Evolutionary conservation across 2,113 vertebrate genomes (phyloP).

Genomic region (Onychorhynchus coronatus): DNA sequence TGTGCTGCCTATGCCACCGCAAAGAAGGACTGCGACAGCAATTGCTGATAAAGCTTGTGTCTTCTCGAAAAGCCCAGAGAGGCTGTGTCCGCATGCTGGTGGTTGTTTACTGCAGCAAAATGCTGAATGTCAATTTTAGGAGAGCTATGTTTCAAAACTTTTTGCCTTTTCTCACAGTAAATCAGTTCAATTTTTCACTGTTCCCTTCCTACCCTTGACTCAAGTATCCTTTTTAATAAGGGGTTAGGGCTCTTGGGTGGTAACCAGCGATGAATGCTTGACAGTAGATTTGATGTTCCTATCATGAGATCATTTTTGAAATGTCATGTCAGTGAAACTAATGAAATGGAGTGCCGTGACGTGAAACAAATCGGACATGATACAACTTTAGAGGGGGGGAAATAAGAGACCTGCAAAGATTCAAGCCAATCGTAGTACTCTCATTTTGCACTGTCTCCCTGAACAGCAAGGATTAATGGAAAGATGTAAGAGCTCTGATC

Average conservation of each 20-base stretch:
- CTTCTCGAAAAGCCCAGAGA: slow-evolving; percentile 66
- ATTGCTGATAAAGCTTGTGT: slow-evolving; percentile 68
- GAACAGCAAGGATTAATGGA: slow-evolving; percentile 71
- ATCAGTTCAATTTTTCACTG: not conserved
- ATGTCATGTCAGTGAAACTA: slow-evolving; percentile 30
- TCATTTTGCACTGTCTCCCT: slow-evolving; percentile 46
- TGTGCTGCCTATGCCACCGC: slow-evolving; percentile 43
- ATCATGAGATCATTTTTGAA: slow-evolving; percentile 13
- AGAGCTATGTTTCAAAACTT: not conserved
- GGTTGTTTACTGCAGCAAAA: slow-evolving; percentile 51
- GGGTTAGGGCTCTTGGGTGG: not conserved
- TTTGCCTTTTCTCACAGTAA: not conserved
- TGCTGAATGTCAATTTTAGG: slow-evolving; percentile 23
- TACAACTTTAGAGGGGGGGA: not conserved
- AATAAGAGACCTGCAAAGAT: slow-evolving; percentile 2
- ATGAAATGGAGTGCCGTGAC: slow-evolving; percentile 6
- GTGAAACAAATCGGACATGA: slow-evolving; percentile 49
- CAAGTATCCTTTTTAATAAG: not conserved
- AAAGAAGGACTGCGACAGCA: slow-evolving; percentile 50
- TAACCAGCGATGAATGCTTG: not conserved
- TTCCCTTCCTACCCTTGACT: not conserved
- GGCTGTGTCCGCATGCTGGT: slow-evolving; percentile 42
- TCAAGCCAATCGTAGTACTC: slow-evolving; percentile 22
- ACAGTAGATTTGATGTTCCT: not conserved
- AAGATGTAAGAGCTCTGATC: slow-evolving; percentile 71